Evolutionary conservation across 2,888 invertebrate genomes (phyloP), one percentile per base, ranked within the genome.

Genomic region (Sisyra terminalis): DNA sequence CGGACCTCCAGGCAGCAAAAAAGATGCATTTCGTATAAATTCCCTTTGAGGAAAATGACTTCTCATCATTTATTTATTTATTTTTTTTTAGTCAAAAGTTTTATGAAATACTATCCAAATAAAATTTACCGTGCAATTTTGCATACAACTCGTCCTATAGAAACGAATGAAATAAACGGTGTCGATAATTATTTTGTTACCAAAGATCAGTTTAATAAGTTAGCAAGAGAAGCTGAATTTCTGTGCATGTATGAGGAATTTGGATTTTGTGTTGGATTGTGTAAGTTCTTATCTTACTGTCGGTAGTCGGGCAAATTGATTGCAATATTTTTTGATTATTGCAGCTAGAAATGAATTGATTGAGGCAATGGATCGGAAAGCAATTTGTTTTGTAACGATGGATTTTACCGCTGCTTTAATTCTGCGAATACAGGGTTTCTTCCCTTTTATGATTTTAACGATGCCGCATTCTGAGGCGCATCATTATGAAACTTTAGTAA

Each of bases 1-100:
- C 13, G 66, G 66, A 11, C 62, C 65, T 6, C 57, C 56, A 3
- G 61, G 58, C 2, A 53, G 58, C 2, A 53, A 51, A 42, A 63
- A 64, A 49, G 48, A 51, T 15, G 14, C 7, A 8, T 14, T 34
- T 8, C 7, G 34, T 34, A 34, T 14, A 31, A 4, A 29, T 29
- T 9, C 8, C 30, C 30, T 10, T 9, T 10, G 30, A 29, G 30
- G 8, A 29, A 29, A n/a, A n/a, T n/a, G n/a, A n/a, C n/a, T n/a
- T 29, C 30, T 9, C 8, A 9, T 10, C 10, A 29, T n/a, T 34
- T n/a, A 34, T n/a, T 34, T 34, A 34, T 34, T 34, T n/a, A 8
- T 34, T 8, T 34, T 38, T 11, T 37, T 37, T 38, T 18, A 38
- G 38, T 18, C 11, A 18, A 17, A n/a, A 24, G 18, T 18, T 38